Evolutionary conservation across 1,140 invertebrate genomes (phyloP).

Genomic region (Drosophila biarmipes): DNA sequence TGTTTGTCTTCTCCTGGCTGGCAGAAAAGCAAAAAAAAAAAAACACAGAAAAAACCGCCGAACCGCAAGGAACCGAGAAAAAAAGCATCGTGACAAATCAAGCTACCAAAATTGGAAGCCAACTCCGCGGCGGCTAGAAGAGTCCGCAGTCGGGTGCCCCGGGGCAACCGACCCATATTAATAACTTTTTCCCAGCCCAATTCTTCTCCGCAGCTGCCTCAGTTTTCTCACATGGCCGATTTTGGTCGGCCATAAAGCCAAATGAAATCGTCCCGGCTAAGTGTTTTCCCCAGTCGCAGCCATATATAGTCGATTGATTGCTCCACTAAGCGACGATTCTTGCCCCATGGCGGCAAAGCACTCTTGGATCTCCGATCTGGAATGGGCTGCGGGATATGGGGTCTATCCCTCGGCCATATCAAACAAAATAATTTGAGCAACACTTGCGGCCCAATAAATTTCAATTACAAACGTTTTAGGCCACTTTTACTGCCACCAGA

Average conservation of each 20-base stretch:
- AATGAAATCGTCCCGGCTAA: conserved; percentile 80
- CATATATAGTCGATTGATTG: conserved; percentile 81
- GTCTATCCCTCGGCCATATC: conserved; percentile 47
- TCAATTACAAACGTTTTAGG: conserved; percentile 76
- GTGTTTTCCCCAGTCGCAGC: conserved; percentile 74
- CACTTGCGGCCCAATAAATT: conserved; percentile 73
- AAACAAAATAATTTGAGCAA: conserved; percentile 74
- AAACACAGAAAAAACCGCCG: conserved; percentile 7
- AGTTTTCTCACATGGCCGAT: conserved; percentile 61
- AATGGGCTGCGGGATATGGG: not conserved
- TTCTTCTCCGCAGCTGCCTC: conserved; percentile 22
- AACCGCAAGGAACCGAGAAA: conserved; percentile 30
- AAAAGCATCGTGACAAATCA: conserved; percentile 84
- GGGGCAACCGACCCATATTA: conserved; percentile 66
- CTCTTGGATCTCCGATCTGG: conserved; percentile 8
- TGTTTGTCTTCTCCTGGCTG: conserved; percentile 80
- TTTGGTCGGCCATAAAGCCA: conserved; percentile 72
- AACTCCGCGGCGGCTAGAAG: conserved; percentile 50
- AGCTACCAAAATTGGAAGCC: conserved; percentile 84
- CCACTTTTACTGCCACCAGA: conserved; percentile 74
- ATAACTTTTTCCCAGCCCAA: conserved; percentile 73
- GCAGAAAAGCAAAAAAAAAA: conserved; percentile 40
- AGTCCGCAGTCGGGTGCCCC: conserved; percentile 2
- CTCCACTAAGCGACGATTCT: conserved; percentile 64
- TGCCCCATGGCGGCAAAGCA: conserved; percentile 20